Evolutionary conservation across 2,888 invertebrate genomes (phyloP), one percentile per base, ranked within the genome.

Genomic region (Caenorhabditis drosophilae): DNA sequence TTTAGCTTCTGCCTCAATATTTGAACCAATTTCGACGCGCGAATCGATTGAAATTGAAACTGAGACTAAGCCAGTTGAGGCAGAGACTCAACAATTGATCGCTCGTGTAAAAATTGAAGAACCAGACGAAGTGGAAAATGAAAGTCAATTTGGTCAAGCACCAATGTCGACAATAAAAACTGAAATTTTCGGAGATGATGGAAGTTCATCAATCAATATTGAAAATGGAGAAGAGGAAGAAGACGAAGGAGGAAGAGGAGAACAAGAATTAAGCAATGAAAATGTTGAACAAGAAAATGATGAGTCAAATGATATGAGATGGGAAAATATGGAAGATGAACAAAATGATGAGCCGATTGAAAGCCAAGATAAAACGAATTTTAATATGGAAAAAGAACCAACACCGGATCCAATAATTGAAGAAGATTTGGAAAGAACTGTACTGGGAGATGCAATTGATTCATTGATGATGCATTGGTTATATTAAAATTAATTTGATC

Each of bases 401-500:
- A 7, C 42, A 20, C 3, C 25, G 3, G 23, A 23, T 31, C 31
- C 31, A 31, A 6, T 31, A 31, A 31, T 12, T 23, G 11, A 6
- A 15, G 20, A 7, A 23, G 7, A 15, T 56, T 56, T n/a, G 60
- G 58, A 50, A 16, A 52, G 49, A 4, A 58, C 67, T 7, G 27
- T 35, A 1, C 40, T 67, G 20, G 67, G 67, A 4, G 35, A 51
- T 16, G 61, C 62, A 9, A 47, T 67, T 27, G 67, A 67, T 38
- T 45, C 53, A 9, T 34, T 67, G 18, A 62, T 67, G 62, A 67
- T 62, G 60, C 34, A 55, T 42, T 67, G 61, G 58, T 55, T 12
- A 25, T 7, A 25, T 12, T 35, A 31, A 31, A 27, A n/a, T 31
- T 48, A 16, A 48, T 48, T 6, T 12, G 16, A 27, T 9, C 36